A percentile compares a stretch with the other conserved stretches of the same genome.
phyloP scores from a whole-genome alignment of 2,113 vertebrate species.

The Chaetodon trifascialis region DNA sequence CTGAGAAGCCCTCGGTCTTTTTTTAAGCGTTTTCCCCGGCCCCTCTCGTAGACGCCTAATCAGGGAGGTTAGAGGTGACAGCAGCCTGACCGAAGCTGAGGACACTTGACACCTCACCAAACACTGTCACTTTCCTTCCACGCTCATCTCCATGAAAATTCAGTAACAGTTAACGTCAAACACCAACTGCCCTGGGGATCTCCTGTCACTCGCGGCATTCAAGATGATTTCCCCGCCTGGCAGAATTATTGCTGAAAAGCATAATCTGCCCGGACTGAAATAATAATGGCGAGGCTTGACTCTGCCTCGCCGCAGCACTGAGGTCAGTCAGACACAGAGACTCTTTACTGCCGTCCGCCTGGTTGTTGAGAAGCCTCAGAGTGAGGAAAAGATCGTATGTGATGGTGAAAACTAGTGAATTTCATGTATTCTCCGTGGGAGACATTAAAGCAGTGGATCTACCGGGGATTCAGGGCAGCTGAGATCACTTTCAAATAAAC shows the following conservation, averaged over 20 bases:
- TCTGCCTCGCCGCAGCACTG: not conserved
- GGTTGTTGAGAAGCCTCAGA: not conserved
- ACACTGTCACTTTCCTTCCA: conserved; percentile 37
- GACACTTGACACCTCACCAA: conserved; percentile 49
- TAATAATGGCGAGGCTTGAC: conserved; percentile 40
- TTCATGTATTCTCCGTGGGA: conserved; percentile 15
- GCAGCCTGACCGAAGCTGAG: conserved; percentile 28
- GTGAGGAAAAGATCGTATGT: conserved; percentile 8
- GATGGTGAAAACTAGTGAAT: not conserved
- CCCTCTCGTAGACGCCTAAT: not conserved
- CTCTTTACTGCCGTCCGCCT: not conserved
- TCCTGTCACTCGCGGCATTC: conserved; percentile 70
- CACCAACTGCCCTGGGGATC: conserved; percentile 53
- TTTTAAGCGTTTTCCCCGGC: not conserved
- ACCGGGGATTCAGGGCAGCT: conserved; percentile 44
- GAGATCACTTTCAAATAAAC: conserved; percentile 63
- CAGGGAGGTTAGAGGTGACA: conserved; percentile 5
- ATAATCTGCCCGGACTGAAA: conserved; percentile 51
- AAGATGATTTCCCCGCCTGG: conserved; percentile 25
- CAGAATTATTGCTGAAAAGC: conserved; percentile 57
- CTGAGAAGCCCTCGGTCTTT: not conserved
- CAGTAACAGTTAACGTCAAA: conserved; percentile 57
- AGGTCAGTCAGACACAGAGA: conserved; percentile 18
- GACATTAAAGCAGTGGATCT: conserved; percentile 32
- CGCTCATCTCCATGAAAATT: conserved; percentile 59